These are phyloP conservation scores for Resseliella maxima DNA, from an alignment of 2,888 invertebrate species.

Conservation along the genomic window DNA sequence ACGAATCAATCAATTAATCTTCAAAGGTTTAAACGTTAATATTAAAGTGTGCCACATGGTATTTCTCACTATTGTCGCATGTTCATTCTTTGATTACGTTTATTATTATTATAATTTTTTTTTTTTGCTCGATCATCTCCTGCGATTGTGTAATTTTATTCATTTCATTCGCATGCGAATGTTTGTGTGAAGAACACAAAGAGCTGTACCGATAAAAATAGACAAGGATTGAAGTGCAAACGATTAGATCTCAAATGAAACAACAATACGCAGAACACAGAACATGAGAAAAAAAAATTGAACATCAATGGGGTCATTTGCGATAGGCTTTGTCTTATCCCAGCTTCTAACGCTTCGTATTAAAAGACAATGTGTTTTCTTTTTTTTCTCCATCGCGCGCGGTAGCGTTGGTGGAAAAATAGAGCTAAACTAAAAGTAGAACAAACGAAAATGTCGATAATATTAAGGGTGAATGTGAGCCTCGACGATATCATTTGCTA, in stretches of 20 bases:
- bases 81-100: neutral
- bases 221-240: neutral
- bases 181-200: neutral
- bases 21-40: neutral
- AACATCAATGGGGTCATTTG: slow-evolving; percentile 26
- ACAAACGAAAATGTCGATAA: slow-evolving; percentile 23
- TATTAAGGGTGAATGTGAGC: neutral
- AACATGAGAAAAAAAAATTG: neutral
- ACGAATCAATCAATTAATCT: slow-evolving; percentile 40
- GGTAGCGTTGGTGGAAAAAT: neutral
- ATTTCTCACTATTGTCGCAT: neutral
- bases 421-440: neutral
- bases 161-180: neutral
- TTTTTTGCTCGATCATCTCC: neutral
- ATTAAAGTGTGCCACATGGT: neutral
- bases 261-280: too few species aligned
- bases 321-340: neutral
- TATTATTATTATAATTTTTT: neutral
- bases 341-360: neutral
- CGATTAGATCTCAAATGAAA: neutral
- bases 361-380: neutral
- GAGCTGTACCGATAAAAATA: neutral
- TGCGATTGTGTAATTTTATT: neutral
- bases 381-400: neutral
- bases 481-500: slow-evolving; percentile 20